These are phyloP conservation scores for Tachina grossa DNA, from an alignment of 2,888 invertebrate species.

Conservation along the genomic window DNA sequence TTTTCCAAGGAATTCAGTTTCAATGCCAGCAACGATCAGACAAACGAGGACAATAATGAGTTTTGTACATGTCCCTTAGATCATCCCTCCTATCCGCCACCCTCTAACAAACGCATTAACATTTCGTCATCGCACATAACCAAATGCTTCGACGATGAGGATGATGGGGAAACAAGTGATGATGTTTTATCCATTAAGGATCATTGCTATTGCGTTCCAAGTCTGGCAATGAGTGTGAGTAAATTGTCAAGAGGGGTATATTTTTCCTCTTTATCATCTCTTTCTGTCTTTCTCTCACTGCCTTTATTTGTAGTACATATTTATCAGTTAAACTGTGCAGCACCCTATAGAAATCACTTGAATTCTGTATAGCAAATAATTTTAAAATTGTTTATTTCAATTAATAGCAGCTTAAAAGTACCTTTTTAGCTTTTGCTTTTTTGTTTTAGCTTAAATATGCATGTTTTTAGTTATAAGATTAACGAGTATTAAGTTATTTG, in stretches of 20 bases:
- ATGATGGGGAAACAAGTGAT: conserved; percentile 77
- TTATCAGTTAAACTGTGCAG: conserved; percentile 36
- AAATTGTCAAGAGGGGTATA: conserved; percentile 59
- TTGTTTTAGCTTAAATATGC: conserved; percentile 24
- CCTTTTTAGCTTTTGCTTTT: conserved; percentile 19
- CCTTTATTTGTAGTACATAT: conserved; percentile 37
- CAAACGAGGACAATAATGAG: conserved; percentile 73
- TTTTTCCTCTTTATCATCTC: conserved; percentile 31
- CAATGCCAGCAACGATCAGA: conserved; percentile 65
- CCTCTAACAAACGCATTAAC: conserved; percentile 63
- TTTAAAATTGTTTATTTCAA: conserved; percentile 32
- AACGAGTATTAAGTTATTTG: background rate
- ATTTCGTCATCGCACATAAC: conserved; percentile 61
- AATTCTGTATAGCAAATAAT: conserved; percentile 65
- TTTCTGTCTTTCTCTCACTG: conserved; percentile 42
- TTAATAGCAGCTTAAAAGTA: conserved; percentile 13
- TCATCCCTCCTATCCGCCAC: conserved; percentile 50
- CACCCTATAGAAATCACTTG: conserved; percentile 58
- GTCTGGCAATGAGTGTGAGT: conserved; percentile 82
- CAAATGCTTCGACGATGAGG: conserved; percentile 73
- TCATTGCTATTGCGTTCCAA: conserved; percentile 81
- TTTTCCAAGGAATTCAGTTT: conserved; percentile 80
- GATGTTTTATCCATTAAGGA: conserved; percentile 81
- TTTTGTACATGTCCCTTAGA: conserved; percentile 79
- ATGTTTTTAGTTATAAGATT: conserved; percentile 21